Base-by-base conservation (phyloP, 2,888 invertebrate species). In the Caenorhabditis zanzibari region DNA sequence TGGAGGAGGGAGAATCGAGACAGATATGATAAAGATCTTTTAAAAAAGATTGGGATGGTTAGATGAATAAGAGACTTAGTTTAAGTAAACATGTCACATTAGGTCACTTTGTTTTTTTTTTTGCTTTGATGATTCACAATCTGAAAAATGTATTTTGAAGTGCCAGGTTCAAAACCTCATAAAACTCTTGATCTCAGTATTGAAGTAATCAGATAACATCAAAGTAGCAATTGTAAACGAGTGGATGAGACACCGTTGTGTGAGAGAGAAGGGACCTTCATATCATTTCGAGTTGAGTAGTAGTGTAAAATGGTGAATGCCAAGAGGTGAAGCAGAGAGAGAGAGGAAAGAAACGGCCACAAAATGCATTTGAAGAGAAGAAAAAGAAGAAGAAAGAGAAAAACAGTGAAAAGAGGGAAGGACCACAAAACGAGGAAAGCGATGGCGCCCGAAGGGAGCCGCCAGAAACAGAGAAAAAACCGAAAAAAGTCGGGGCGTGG, bases 401-500 rank as follows among this genome's bases (percentile, higher is more conserved):
- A 44, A 47, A 32, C 54, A 73, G 56, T n/a, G 56, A 56, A 32
- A 59, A 56, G 71, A 71, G 56, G 41, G 59, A 74, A 63, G 59
- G 66, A 73, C 73, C 69, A 72, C 38, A 68, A 68, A 68, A 68
- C 68, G 68, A 68, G 68, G 52, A 68, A 68, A 68, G 54, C 68
- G 68, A 68, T 52, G 64, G 58, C 58, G 68, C 52, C 38, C 58
- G 56, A 54, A 24, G 26, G 19, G 61, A 56, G 69, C 63, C 56
- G 22, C 56, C 41, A 41, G 72, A 59, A 54, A 52, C 44, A 47
- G 72, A 52, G 63, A 63, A 32, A 64, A 28, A 75, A n/a, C 66
- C 56, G 47, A 47, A 68, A 59, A 49, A 52, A 76, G 59, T 58
- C 56, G 56, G 49, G 74, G 75, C 52, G 58, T 28, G 59, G 68